These are phyloP conservation scores for Eupithecia subfuscata DNA, from an alignment of 2,888 invertebrate genomes.

Conservation along the genomic window DNA sequence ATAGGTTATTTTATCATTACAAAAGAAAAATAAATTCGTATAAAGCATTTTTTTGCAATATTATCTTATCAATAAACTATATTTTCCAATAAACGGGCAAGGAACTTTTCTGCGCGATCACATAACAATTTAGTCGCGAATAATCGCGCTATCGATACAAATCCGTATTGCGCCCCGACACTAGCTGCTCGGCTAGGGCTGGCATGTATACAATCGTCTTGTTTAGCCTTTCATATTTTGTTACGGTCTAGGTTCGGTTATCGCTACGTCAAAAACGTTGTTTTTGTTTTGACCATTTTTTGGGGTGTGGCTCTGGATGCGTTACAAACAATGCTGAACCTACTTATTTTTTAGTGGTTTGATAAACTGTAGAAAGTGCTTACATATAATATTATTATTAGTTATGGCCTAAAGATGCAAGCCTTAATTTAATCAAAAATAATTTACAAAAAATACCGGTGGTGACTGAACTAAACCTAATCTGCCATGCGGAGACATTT, in stretches of 20 bases:
- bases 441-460: not conserved
- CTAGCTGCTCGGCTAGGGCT: slow-evolving; percentile 41
- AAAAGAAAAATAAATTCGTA: not conserved
- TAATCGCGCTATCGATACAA: slow-evolving; percentile 36
- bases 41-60: not conserved
- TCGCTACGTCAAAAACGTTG: not conserved
- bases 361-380: not conserved
- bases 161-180: slow-evolving; percentile 46
- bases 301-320: too few species aligned
- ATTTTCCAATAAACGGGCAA: slow-evolving; percentile 22
- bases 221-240: not conserved
- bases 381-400: not conserved
- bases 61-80: slow-evolving; percentile 10
- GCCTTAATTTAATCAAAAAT: not conserved
- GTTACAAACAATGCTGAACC: too few species aligned
- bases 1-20: not conserved
- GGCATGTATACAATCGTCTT: slow-evolving; percentile 17
- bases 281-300: not conserved
- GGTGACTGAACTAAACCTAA: not conserved
- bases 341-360: too few species aligned
- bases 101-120: slow-evolving; percentile 24
- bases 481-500: not conserved
- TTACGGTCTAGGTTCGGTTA: not conserved
- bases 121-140: slow-evolving; percentile 38
- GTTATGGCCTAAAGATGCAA: not conserved